Base-by-base conservation (phyloP, 2,888 invertebrate species). In the Microctonus aethiopoides region DNA sequence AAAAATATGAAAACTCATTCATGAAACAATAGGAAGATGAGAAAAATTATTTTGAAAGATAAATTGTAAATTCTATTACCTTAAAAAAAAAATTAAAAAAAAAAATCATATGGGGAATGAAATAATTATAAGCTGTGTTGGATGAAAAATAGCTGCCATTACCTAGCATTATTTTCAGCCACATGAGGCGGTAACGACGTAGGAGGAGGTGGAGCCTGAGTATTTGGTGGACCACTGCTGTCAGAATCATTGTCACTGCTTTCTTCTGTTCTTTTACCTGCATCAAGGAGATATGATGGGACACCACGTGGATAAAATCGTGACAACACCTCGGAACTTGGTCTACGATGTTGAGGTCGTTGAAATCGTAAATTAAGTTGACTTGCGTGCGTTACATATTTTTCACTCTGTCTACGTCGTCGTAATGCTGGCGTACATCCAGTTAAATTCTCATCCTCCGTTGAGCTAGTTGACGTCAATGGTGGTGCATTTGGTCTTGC, bases 341-440 rank as follows among this genome's bases (percentile, higher is more conserved):
- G 81, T 67, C 83, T 78, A 63, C 83, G 78, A 67, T 81, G 79
- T 68, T 81, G 83, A 22, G 92, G 93, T 76, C 95, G 88, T 81
- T 92, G 92, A 88, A 95, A 95, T 72, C 94, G 89, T 80, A 95
- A 89, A 87, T 94, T 94, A 79, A 95, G 88, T 84, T 95, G 94
- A 72, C 93, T 91, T 73, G 94, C 93, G 88, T 95, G 95, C 32
- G 92, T 92, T 29, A 95, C 93, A 87, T 95, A 95, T 87, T 96
- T 96, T 74, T 95, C 95, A 70, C 89, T 88, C 54, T 92, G 91
- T 78, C 94, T 91, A 78, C 94, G 92, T 36, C 95, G 89, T 22
- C 95, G 90, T 46, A 95, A 87, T 54, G 94, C 94, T 81, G 92
- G 91, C 0, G 91, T 91, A 73, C 88, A 88, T 51, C 85, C 85